Percentiles rank a stretch among this genome's conserved stretches.
phyloP scores from a whole-genome alignment of 2,888 invertebrate genomes.

The Phalera bucephala region DNA sequence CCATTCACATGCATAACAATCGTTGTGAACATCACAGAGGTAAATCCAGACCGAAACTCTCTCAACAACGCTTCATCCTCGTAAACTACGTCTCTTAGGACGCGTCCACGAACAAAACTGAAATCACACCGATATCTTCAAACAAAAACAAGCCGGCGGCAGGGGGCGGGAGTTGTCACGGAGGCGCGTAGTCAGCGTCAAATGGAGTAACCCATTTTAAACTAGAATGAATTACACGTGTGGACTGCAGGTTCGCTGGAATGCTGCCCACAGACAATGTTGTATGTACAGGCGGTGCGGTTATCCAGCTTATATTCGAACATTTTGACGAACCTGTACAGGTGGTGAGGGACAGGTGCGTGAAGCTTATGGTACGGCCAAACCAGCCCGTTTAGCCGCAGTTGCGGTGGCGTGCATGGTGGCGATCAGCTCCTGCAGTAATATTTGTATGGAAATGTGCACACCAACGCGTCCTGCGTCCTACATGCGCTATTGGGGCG shows the following conservation, averaged over 20 bases:
- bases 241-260: slow-evolving; percentile 77
- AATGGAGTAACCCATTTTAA: slow-evolving; percentile 79
- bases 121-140: slow-evolving; percentile 50
- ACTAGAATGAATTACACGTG: slow-evolving; percentile 79
- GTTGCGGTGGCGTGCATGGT: too few relatives aligned
- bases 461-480: too few relatives aligned
- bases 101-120: slow-evolving; percentile 40
- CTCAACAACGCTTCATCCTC: slow-evolving; percentile 24
- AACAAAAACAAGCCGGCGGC: slow-evolving; percentile 57
- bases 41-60: slow-evolving; percentile 31
- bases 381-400: too few relatives aligned
- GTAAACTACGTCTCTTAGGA: slow-evolving; percentile 39
- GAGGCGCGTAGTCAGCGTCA: slow-evolving; percentile 73
- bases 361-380: too few relatives aligned
- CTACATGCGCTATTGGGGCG: too few relatives aligned
- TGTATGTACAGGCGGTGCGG: slow-evolving; percentile 34
- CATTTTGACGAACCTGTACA: too few relatives aligned
- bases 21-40: neutral
- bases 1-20: too few relatives aligned
- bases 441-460: too few relatives aligned
- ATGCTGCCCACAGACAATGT: slow-evolving; percentile 69
- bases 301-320: too few relatives aligned
- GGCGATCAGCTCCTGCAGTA: too few relatives aligned
- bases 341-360: too few relatives aligned
- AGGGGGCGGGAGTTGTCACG: slow-evolving; percentile 65